These are phyloP conservation scores for Hycleus cichorii DNA, from an alignment of 1,140 invertebrate species.

Conservation along the genomic window DNA sequence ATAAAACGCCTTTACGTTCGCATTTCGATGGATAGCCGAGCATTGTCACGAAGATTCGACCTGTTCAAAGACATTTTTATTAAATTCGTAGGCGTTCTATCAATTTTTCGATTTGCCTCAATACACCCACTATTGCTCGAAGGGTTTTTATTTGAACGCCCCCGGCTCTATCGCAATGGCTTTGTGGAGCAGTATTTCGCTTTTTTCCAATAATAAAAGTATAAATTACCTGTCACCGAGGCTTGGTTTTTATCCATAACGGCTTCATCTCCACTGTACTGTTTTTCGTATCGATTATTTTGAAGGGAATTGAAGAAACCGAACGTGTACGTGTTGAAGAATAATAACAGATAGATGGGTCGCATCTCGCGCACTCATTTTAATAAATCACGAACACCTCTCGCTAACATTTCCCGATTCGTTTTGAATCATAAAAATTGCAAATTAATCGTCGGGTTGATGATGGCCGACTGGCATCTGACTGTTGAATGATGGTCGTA, in stretches of 20 bases:
- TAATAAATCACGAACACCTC: neutral
- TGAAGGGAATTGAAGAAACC: neutral
- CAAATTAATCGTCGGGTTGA: slow-evolving; percentile 1
- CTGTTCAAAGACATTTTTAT: slow-evolving; percentile 22
- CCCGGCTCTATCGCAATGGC: no score
- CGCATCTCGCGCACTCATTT: slow-evolving; percentile 13
- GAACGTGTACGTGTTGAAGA: neutral
- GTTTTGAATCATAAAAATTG: no score
- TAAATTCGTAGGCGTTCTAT: neutral
- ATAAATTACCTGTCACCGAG: neutral
- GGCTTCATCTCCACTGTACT: no score
- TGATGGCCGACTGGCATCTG: neutral
- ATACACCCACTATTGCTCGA: no score
- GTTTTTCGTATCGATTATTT: no score
- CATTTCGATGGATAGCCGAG: slow-evolving; percentile 55
- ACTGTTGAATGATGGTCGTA: slow-evolving; percentile 11
- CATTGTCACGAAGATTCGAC: slow-evolving; percentile 48
- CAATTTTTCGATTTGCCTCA: no score
- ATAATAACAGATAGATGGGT: slow-evolving; percentile 9
- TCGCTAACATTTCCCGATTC: neutral
- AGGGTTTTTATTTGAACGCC: no score
- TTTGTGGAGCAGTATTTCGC: no score
- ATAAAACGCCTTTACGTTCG: slow-evolving; percentile 46
- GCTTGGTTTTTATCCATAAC: no score
- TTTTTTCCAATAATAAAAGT: no score